Evolutionary conservation across 2,113 vertebrate species (phyloP), one percentile per base, ranked within the genome.

Genomic region (Urocynchramus pylzowi): DNA sequence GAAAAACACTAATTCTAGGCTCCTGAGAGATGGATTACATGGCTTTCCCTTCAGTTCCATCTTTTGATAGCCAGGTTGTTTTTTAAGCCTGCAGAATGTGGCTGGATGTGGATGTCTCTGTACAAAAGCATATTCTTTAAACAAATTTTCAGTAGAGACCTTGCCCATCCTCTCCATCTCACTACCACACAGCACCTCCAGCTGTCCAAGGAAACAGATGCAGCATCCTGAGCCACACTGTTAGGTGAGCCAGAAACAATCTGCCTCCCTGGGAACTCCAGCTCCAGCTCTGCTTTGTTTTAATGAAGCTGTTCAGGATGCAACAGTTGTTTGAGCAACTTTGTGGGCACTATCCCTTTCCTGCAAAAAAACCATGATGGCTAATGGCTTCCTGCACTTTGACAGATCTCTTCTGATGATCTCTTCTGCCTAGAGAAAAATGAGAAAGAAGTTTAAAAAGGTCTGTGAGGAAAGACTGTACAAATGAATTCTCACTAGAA

Each of bases 261-360:
- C 98, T 99, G 93, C 97, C 97, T 45, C 98, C 98, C 77, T 99
- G 98, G 20, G 98, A 99, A 99, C 87, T 98, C 97, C 84, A 97
- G 95, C 96, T 99, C 98, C 96, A 99, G 94, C 74, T 99, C 98
- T 3, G 98, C 99, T 92, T 98, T 99, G 76, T 98, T 2, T 96
- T 31, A 64, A 57, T 96, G 89, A 99, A 99, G 33, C 89, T 97
- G 41, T 79, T 90, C 37, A 99, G 92, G 88, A 99, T 97, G 63
- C 60, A 96, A 30, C 61, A 57, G 54, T 57, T 23, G 54, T 75
- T 76, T 98, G 98, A 56, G 94, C 77, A 3, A 33, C 76, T 93
- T 90, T 96, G 91, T 96, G 96, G 5, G 98, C 97, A 3, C 92
- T 98, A 90, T 99, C 98, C 99, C 99, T 98, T 17, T 99, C 97